These are phyloP conservation scores for Pipa parva DNA, from an alignment of 2,113 vertebrate species.

Conservation along the genomic window DNA sequence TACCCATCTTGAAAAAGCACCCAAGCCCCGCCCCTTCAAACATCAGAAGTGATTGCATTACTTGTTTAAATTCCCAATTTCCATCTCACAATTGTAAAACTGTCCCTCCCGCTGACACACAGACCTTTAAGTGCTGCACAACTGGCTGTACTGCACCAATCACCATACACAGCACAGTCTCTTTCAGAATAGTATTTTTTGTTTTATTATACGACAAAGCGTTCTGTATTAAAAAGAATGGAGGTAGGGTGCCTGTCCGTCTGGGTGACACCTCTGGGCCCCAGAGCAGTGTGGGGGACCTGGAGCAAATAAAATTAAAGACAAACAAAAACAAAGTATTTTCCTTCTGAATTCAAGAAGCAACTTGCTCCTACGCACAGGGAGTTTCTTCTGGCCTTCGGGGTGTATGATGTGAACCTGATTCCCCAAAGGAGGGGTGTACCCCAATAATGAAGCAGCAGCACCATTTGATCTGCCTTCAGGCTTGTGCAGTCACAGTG, in stretches of 20 bases:
- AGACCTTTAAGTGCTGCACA: neutral
- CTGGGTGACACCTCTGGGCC: slow-evolving; percentile 64
- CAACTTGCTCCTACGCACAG: slow-evolving; percentile 16
- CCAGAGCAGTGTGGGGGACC: slow-evolving; percentile 59
- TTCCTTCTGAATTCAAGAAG: slow-evolving; percentile 29
- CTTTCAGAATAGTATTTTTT: slow-evolving; percentile 33
- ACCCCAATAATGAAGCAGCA: slow-evolving; percentile 31
- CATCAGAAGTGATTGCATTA: too few relatives aligned
- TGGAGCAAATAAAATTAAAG: slow-evolving; percentile 61
- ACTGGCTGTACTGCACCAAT: neutral
- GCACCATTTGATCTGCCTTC: slow-evolving; percentile 24
- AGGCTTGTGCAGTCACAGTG: slow-evolving; percentile 27
- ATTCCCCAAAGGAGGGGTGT: slow-evolving; percentile 20
- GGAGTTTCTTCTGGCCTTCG: slow-evolving; percentile 19
- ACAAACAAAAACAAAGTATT: slow-evolving; percentile 52
- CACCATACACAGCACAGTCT: slow-evolving; percentile 11
- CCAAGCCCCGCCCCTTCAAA: too few relatives aligned
- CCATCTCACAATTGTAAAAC: too few relatives aligned
- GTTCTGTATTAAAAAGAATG: slow-evolving; percentile 78
- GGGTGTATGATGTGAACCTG: slow-evolving; percentile 19
- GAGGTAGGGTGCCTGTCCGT: slow-evolving; percentile 80
- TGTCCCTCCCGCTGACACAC: too few relatives aligned
- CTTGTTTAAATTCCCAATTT: too few relatives aligned
- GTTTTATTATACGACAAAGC: slow-evolving; percentile 42
- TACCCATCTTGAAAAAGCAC: too few relatives aligned